A percentile compares a stretch with the other conserved stretches of the same genome.
phyloP scores from a whole-genome alignment of 2,797 vertebrate genomes.

The Syncerus caffer region DNA sequence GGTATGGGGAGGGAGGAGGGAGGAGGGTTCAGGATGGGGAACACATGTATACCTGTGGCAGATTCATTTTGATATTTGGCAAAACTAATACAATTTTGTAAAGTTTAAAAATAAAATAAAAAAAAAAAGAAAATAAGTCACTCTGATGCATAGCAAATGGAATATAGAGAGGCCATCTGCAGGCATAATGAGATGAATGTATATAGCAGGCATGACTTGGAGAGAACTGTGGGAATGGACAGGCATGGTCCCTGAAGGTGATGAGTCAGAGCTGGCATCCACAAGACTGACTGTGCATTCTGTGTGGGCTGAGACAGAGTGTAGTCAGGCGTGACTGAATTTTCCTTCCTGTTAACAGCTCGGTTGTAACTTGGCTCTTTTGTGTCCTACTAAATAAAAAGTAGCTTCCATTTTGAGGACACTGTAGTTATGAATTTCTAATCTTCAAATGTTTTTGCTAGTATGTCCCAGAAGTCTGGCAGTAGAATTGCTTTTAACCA shows the following conservation, averaged over 20 bases:
- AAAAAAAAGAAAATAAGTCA: background rate
- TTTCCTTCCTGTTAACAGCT: background rate
- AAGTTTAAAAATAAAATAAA: too few species aligned
- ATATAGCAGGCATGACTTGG: background rate
- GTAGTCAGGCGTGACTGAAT: background rate
- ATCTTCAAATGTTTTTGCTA: background rate
- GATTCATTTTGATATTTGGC: too few species aligned
- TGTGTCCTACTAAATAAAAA: background rate
- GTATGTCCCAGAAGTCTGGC: background rate
- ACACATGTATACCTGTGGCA: too few species aligned
- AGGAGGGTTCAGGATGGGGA: too few species aligned
- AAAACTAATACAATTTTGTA: too few species aligned
- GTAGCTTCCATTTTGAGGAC: background rate
- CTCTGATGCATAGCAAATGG: background rate
- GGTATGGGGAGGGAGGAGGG: too few species aligned
- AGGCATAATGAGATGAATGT: background rate
- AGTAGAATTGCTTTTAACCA: background rate
- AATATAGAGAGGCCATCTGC: background rate
- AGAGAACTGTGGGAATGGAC: background rate
- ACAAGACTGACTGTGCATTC: background rate
- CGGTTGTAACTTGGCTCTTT: accelerated
- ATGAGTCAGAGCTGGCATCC: background rate
- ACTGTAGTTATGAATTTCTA: background rate
- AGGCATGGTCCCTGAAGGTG: background rate
- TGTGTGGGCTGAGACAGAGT: background rate